Percentiles rank a stretch among this genome's conserved stretches.
Evolutionary conservation across 2,888 invertebrate species (phyloP).

Genomic region (Coleophora deauratella): DNA sequence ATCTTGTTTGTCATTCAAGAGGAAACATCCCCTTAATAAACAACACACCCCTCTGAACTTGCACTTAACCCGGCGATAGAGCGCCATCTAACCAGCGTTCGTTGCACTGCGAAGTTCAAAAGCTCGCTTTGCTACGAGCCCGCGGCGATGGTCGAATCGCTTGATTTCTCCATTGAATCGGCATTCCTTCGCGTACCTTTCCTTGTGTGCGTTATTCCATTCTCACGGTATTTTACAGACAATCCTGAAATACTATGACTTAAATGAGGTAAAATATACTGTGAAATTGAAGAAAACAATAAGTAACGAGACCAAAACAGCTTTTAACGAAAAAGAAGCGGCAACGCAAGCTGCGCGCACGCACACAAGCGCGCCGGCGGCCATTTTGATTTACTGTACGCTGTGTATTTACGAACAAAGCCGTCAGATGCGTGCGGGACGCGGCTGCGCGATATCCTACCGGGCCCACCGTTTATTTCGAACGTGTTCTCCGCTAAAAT

Average conservation of each 20-base stretch:
- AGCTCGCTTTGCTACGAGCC: slow-evolving; percentile 55
- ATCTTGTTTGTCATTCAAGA: no score
- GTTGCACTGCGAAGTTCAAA: slow-evolving; percentile 43
- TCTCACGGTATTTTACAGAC: slow-evolving; percentile 47
- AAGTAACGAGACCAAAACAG: slow-evolving; percentile 15
- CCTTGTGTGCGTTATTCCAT: slow-evolving; percentile 55
- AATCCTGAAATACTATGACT: slow-evolving; percentile 33
- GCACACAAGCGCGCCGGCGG: slow-evolving; percentile 55
- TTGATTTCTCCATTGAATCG: slow-evolving; percentile 72
- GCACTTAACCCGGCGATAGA: slow-evolving; percentile 8
- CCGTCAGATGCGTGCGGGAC: slow-evolving; percentile 74
- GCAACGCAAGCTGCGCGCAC: slow-evolving; percentile 50
- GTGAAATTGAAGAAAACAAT: slow-evolving; percentile 19
- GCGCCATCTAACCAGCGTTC: slow-evolving; percentile 52
- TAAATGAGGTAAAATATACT: slow-evolving; percentile 30
- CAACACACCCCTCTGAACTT: background rate
- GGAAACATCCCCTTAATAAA: no score
- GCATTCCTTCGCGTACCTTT: slow-evolving; percentile 70
- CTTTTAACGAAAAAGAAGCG: slow-evolving; percentile 25
- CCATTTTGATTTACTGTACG: slow-evolving; percentile 73
- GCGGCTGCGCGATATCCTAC: slow-evolving; percentile 71
- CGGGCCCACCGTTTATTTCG: slow-evolving; percentile 49
- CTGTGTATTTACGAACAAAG: slow-evolving; percentile 73
- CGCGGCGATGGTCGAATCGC: slow-evolving; percentile 52
- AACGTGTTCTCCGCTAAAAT: slow-evolving; percentile 72